These are phyloP conservation scores for Aplochiton taeniatus DNA, from an alignment of 2,797 vertebrate genomes.

Conservation along the genomic window DNA sequence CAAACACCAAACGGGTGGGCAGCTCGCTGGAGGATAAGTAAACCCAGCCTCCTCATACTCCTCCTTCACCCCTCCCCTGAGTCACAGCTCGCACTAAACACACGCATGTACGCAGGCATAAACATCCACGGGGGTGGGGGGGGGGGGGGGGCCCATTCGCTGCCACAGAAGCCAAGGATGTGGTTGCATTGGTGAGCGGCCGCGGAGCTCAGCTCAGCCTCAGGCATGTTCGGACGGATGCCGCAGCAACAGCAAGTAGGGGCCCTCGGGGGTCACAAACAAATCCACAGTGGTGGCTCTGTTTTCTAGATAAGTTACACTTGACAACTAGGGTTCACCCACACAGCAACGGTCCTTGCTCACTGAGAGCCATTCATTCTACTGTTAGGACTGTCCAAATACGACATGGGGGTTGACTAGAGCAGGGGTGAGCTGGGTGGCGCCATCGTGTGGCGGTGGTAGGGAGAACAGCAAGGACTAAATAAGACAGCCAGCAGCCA, in stretches of 20 bases:
- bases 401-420: too few species aligned
- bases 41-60: neutral
- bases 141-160: constrained; percentile 14
- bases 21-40: neutral
- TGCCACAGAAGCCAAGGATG: constrained; percentile 31
- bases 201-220: constrained; percentile 25
- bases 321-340: too few species aligned
- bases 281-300: neutral
- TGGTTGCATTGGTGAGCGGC: constrained; percentile 11
- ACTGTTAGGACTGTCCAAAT: too few species aligned
- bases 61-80: too few species aligned
- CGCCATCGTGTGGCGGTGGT: constrained; percentile 27
- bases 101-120: neutral
- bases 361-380: too few species aligned
- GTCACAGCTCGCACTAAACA: neutral
- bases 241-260: constrained; percentile 15
- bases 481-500: neutral
- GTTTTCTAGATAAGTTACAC: too few species aligned
- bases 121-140: neutral
- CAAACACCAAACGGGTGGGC: neutral
- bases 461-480: constrained; percentile 11
- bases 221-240: constrained; percentile 14
- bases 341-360: too few species aligned
- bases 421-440: neutral
- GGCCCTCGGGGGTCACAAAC: too few species aligned